A percentile compares a stretch with the other conserved stretches of the same genome.
phyloP scores from a whole-genome alignment of 2,113 vertebrate species.

The Catagonus wagneri region DNA sequence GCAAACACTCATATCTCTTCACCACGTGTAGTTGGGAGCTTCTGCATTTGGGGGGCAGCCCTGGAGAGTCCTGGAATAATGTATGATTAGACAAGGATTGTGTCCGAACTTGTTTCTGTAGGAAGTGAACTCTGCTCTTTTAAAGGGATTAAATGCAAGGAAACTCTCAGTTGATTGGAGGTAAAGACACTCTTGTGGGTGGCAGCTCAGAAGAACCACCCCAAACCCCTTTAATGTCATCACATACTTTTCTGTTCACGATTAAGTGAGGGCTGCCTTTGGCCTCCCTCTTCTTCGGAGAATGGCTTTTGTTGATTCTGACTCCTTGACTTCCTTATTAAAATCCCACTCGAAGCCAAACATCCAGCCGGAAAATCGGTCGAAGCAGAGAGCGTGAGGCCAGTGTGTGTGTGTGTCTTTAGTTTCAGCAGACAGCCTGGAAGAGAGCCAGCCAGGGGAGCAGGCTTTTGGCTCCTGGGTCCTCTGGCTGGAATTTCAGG shows the following conservation, averaged over 20 bases:
- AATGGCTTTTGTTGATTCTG: background rate
- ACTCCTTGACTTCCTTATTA: background rate
- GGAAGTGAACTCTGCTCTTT: conserved; percentile 6
- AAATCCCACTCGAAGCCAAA: background rate
- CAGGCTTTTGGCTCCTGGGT: background rate
- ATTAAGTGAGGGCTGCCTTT: background rate
- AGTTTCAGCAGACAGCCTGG: background rate
- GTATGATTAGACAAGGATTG: conserved; percentile 31
- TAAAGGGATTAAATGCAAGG: conserved; percentile 57
- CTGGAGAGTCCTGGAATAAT: background rate
- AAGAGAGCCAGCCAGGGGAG: background rate
- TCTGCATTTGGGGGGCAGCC: background rate
- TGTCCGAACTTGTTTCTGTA: background rate
- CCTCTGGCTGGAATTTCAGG: background rate
- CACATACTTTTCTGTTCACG: background rate
- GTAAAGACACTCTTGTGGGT: background rate
- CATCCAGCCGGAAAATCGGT: background rate
- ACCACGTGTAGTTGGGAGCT: background rate
- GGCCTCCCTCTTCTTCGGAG: background rate
- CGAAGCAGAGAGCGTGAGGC: background rate
- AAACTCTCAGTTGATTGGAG: conserved; percentile 5
- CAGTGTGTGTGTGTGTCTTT: fast-evolving
- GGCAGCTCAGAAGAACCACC: background rate
- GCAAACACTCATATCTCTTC: background rate
- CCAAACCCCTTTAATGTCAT: fast-evolving